phyloP scores from a whole-genome alignment of 2,888 invertebrate genomes.

The Quadriops clusia region DNA sequence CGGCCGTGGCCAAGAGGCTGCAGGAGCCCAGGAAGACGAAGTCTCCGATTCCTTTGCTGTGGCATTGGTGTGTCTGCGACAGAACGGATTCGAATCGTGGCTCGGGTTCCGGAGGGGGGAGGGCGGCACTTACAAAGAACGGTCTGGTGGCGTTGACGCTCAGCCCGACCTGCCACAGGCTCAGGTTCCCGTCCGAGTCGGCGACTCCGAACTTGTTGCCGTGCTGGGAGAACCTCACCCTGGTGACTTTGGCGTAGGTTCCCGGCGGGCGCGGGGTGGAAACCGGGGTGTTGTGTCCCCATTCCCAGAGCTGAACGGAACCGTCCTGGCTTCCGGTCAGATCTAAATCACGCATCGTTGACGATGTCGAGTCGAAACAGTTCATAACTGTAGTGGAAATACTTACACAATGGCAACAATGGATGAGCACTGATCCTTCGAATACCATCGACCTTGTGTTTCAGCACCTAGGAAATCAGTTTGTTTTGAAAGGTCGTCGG shows the following conservation, averaged over 20 bases:
- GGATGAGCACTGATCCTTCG: slow-evolving; percentile 95
- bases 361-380: too few relatives aligned
- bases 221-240: slow-evolving; percentile 91
- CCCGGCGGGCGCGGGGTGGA: slow-evolving; percentile 86
- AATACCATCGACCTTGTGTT: slow-evolving; percentile 89
- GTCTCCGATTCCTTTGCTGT: slow-evolving; percentile 93
- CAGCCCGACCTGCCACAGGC: slow-evolving; percentile 86
- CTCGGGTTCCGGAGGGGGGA: too few relatives aligned
- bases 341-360: slow-evolving; percentile 41
- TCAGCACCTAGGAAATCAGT: slow-evolving; percentile 58
- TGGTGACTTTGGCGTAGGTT: slow-evolving; percentile 89
- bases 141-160: slow-evolving; percentile 65
- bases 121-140: slow-evolving; percentile 66
- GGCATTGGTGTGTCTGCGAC: slow-evolving; percentile 86
- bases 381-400: too few relatives aligned
- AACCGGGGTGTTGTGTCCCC: slow-evolving; percentile 88
- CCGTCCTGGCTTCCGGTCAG: slow-evolving; percentile 93
- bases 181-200: slow-evolving; percentile 93
- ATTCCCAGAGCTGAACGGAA: slow-evolving; percentile 94
- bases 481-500: not conserved
- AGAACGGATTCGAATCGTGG: slow-evolving; percentile 1
- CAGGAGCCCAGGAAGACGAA: slow-evolving; percentile 97
- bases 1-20: slow-evolving; percentile 92
- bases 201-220: slow-evolving; percentile 98
- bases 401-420: slow-evolving; percentile 88